These are phyloP conservation scores for Macrocentrus cingulum DNA, from an alignment of 1,140 invertebrate species.

Conservation along the genomic window DNA sequence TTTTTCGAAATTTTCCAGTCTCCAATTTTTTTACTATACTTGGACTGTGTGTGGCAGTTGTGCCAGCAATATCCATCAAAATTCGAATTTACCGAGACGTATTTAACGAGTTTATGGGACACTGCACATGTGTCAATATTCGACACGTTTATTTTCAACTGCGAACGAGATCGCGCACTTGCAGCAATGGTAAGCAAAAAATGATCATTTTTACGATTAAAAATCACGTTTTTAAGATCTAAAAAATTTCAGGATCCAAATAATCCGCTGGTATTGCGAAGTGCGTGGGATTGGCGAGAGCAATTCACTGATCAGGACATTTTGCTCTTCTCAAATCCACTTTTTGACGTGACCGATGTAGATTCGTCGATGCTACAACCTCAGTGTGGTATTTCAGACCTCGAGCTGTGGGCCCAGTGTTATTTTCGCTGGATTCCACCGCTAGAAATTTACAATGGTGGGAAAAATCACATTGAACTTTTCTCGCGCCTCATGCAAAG, in stretches of 20 bases:
- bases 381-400: slow-evolving; percentile 58
- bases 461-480: slow-evolving; percentile 69
- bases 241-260: slow-evolving; percentile 50
- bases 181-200: slow-evolving; percentile 57
- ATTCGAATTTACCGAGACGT: slow-evolving; percentile 92
- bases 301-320: slow-evolving; percentile 79
- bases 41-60: slow-evolving; percentile 94
- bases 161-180: slow-evolving; percentile 68
- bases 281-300: slow-evolving; percentile 83
- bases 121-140: slow-evolving; percentile 82
- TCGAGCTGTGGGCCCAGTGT: slow-evolving; percentile 86
- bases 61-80: slow-evolving; percentile 81
- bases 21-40: slow-evolving; percentile 85
- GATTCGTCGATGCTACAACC: slow-evolving; percentile 54
- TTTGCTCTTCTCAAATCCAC: slow-evolving; percentile 75
- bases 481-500: slow-evolving; percentile 61
- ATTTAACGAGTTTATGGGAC: slow-evolving; percentile 90
- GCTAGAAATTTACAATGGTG: slow-evolving; percentile 78
- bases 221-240: slow-evolving; percentile 16
- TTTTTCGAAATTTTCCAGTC: slow-evolving; percentile 67
- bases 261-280: slow-evolving; percentile 66
- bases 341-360: slow-evolving; percentile 60
- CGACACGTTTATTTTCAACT: slow-evolving; percentile 91
- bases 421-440: slow-evolving; percentile 86
- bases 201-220: slow-evolving; percentile 14